Base-by-base conservation (phyloP, 2,113 vertebrate species). In the Vimba vimba region DNA sequence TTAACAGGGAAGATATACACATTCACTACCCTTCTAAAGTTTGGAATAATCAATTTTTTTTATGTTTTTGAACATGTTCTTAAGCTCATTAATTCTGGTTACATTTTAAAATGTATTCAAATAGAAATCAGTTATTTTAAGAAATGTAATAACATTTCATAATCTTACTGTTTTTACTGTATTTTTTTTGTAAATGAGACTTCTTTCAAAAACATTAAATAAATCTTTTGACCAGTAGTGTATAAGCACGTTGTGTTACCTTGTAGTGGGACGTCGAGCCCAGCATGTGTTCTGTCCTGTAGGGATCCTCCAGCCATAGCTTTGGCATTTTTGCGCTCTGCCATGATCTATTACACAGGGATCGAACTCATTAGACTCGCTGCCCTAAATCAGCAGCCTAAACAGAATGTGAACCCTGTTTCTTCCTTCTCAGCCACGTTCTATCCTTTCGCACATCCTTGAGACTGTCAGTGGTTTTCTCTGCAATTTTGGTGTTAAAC, bases 281-380 rank as follows among this genome's bases (percentile, higher is more conserved):
- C 97, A 64, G 94, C 95, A 86, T 97, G 94, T 87, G 93, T 93
- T 87, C 94, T 91, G 89, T 94, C 93, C 59, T 95, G 97, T 77
- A 96, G 92, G 1, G 97, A 96, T 81, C 95, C 95, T 90, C 97
- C 97, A 90, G 97, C 97, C 95, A 97, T 93, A 69, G 97, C 97
- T 97, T 98, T 99, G 93, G 97, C 98, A 92, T 96, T 97, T 95
- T 98, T 99, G 92, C 98, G 92, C 91, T 98, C 98, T 0, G 98
- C 97, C 98, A 99, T 99, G 94, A 99, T 99, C 98, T 99, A 83
- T 80, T 73, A 82, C 43, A 80, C 66, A 71, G 30, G 57, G 30
- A 78, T 57, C 25, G 88, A 69, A 80, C 77, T 71, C 55, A 75
- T 75, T 75, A 27, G 43, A 75, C 23, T 15, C 13, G 5, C 73